Evolutionary conservation across 2,797 vertebrate species (phyloP).

Genomic region (Craterocephalus amniculus): DNA sequence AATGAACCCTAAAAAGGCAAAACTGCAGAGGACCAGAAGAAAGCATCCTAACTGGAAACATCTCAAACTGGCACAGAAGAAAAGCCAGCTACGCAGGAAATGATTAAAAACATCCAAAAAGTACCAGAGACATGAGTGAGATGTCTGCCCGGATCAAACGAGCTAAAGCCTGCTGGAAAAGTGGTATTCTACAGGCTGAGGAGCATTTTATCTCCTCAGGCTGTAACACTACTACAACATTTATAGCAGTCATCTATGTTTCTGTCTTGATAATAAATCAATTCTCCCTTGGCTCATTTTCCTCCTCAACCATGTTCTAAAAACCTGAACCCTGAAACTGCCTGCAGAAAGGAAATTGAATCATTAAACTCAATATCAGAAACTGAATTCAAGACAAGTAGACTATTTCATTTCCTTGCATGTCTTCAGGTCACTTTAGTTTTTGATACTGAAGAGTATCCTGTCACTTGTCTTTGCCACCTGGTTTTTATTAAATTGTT

Average conservation of each 20-base stretch:
- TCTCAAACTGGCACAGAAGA: neutral
- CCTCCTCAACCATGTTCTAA: too few species aligned
- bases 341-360: too few species aligned
- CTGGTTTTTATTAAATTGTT: too few species aligned
- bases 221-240: neutral
- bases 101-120: slow-evolving; percentile 3
- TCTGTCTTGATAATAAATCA: neutral
- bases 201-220: neutral
- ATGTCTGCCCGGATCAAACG: neutral
- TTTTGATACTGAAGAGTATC: neutral
- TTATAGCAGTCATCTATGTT: neutral
- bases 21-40: too few species aligned
- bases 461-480: neutral
- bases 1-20: too few species aligned
- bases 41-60: neutral
- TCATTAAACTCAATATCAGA: too few species aligned
- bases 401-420: neutral
- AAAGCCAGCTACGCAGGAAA: neutral
- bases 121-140: neutral
- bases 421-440: neutral
- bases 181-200: neutral
- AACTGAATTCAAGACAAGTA: too few species aligned
- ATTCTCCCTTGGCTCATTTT: neutral
- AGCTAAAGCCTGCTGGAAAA: neutral
- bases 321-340: too few species aligned